phyloP scores from a whole-genome alignment of 1,140 invertebrate genomes.

The Lepidotrigona ventralis region DNA sequence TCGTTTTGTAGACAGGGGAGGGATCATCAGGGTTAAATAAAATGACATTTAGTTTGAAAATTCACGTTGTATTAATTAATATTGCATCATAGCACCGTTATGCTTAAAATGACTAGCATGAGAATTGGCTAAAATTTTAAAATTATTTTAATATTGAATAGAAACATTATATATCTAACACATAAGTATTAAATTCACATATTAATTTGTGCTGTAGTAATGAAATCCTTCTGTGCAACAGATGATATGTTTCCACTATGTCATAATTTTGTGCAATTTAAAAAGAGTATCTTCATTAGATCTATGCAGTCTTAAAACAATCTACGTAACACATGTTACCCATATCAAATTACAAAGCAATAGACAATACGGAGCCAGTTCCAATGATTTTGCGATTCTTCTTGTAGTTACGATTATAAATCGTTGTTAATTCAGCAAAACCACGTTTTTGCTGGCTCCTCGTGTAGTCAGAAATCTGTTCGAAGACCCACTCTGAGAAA shows the following conservation, averaged over 20 bases:
- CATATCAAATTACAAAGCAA: background rate
- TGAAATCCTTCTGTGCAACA: background rate
- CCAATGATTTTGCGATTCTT: constrained; percentile 65
- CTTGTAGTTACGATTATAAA: constrained; percentile 13
- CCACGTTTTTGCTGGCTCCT: constrained; percentile 78
- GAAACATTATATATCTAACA: background rate
- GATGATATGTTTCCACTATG: background rate
- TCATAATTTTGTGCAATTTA: background rate
- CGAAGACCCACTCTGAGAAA: constrained; percentile 65
- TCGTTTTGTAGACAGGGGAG: background rate
- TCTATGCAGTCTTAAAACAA: background rate
- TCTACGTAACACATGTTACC: background rate
- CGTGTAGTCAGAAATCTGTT: constrained; percentile 78
- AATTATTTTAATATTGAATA: constrained; percentile 1
- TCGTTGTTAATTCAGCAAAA: constrained; percentile 72
- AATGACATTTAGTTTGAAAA: background rate
- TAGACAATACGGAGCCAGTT: constrained; percentile 65
- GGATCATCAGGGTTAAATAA: background rate
- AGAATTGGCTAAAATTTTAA: background rate
- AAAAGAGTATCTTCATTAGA: background rate
- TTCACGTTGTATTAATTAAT: background rate
- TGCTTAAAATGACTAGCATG: background rate
- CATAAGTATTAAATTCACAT: background rate
- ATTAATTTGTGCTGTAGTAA: background rate
- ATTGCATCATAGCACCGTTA: background rate